A percentile compares a stretch with the other conserved stretches of the same genome.
phyloP scores from a whole-genome alignment of 2,113 vertebrate genomes.

The Siphamia tubifer region DNA sequence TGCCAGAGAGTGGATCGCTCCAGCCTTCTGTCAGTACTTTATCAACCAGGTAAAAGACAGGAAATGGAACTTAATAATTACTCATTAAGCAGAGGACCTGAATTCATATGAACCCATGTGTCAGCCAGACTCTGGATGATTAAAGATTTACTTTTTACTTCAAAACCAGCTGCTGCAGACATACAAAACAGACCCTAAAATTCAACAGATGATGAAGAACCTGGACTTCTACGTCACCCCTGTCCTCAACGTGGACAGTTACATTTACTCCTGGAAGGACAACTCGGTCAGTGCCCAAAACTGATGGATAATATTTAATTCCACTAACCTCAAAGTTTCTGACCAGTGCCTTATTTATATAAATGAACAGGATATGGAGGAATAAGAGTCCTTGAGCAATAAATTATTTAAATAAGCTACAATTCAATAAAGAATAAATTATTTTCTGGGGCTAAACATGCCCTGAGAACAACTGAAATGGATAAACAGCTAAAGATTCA shows the following conservation, averaged over 20 bases:
- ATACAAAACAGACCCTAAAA: slow-evolving; percentile 76
- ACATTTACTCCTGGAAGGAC: slow-evolving; percentile 81
- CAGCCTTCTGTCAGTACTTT: slow-evolving; percentile 93
- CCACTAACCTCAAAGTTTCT: not conserved
- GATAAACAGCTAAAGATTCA: no score
- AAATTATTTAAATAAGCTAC: not conserved
- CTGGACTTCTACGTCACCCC: slow-evolving; percentile 88
- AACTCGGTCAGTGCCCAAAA: slow-evolving; percentile 58
- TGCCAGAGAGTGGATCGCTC: slow-evolving; percentile 89
- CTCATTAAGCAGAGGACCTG: no score
- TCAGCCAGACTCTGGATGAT: not conserved
- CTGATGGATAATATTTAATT: not conserved
- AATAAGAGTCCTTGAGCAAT: not conserved
- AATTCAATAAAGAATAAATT: not conserved
- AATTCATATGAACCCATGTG: not conserved
- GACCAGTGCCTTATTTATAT: not conserved
- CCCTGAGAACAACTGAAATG: not conserved
- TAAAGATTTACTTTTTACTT: not conserved
- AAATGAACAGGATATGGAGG: not conserved
- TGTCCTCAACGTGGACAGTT: slow-evolving; percentile 89
- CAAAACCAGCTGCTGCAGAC: slow-evolving; percentile 79
- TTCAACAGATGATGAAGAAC: slow-evolving; percentile 77
- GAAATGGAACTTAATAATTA: no score
- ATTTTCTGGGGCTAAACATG: not conserved
- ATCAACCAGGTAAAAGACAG: slow-evolving; percentile 83